Evolutionary conservation across 2,888 invertebrate genomes (phyloP), one percentile per base, ranked within the genome.

Genomic region (Eupithecia exiguata): DNA sequence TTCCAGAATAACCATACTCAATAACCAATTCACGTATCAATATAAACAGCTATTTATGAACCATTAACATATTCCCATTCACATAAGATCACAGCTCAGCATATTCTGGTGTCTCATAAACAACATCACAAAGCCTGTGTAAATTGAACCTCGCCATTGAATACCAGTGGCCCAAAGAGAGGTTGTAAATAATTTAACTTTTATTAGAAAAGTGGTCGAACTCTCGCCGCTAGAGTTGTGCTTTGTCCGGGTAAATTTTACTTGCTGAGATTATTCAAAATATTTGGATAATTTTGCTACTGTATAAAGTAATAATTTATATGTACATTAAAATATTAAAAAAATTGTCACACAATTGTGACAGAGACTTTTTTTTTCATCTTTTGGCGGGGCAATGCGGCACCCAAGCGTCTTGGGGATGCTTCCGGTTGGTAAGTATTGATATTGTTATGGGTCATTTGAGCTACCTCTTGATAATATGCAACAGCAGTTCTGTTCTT

Each of bases 151-250:
- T n/a, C 58, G 66, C 66, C 69, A 76, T 77, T 76, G 74, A 78
- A 74, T 65, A 63, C 74, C 69, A 21, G 72, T 70, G 71, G 71
- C 62, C 65, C 61, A 53, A 63, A 61, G 72, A 73, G 74, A 75
- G 76, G 74, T 75, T 77, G 75, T 76, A 77, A 76, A 76, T 79
- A 79, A 77, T 76, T 71, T 73, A 75, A 76, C 74, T 77, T 77
- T 78, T 77, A 77, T 79, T 77, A 75, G 72, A 77, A 78, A 77
- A 78, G 74, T 75, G 69, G 68, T 69, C 66, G 14, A 67, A 69
- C 69, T 58, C 63, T 62, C 16, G 21, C 58, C 43, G 71, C 16
- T 30, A 68, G 68, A 30, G 74, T 30, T 63, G 12, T 14, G 5
- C 67, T 43, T 5, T 6, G 38, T n/a, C 63, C 36, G 9, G 38